These are phyloP conservation scores for Euplexia lucipara DNA, from an alignment of 2,888 invertebrate genomes.

Conservation along the genomic window DNA sequence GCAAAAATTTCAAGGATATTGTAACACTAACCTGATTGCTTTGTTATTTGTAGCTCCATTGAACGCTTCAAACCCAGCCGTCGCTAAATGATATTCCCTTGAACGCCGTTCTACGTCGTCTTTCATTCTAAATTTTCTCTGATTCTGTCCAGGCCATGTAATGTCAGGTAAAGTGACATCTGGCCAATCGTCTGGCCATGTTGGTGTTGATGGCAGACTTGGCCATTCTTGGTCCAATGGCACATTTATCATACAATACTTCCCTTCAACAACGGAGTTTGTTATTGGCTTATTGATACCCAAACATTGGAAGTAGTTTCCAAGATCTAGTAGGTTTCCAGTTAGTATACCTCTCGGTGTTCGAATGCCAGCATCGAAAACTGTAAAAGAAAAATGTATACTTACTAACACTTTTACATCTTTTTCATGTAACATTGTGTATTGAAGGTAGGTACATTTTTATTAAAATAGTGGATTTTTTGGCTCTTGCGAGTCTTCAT, in stretches of 20 bases:
- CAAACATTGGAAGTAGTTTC: constrained; percentile 79
- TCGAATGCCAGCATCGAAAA: constrained; percentile 77
- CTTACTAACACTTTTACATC: neutral
- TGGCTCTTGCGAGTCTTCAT: too few species aligned
- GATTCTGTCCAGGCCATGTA: constrained; percentile 51
- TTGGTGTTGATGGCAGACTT: constrained; percentile 60
- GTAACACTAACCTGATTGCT: constrained; percentile 2
- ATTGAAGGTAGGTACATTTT: too few species aligned
- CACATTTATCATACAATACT: constrained; percentile 77
- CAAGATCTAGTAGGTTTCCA: constrained; percentile 75
- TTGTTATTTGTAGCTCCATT: constrained; percentile 37
- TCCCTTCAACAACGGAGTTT: constrained; percentile 74
- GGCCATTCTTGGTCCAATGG: constrained; percentile 70
- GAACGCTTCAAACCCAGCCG: constrained; percentile 15
- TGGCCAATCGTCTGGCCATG: constrained; percentile 60
- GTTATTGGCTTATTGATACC: constrained; percentile 68
- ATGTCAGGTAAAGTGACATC: constrained; percentile 54
- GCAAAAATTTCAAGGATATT: too few species aligned
- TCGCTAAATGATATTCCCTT: constrained; percentile 37
- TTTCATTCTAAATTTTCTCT: constrained; percentile 37
- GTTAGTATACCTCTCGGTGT: constrained; percentile 75
- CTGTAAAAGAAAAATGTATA: constrained; percentile 62
- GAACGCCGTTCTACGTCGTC: constrained; percentile 28
- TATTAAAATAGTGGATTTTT: too few species aligned
- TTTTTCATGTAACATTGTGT: neutral